Evolutionary conservation across 2,888 invertebrate genomes (phyloP).

Genomic region (Mycalesis mineus): DNA sequence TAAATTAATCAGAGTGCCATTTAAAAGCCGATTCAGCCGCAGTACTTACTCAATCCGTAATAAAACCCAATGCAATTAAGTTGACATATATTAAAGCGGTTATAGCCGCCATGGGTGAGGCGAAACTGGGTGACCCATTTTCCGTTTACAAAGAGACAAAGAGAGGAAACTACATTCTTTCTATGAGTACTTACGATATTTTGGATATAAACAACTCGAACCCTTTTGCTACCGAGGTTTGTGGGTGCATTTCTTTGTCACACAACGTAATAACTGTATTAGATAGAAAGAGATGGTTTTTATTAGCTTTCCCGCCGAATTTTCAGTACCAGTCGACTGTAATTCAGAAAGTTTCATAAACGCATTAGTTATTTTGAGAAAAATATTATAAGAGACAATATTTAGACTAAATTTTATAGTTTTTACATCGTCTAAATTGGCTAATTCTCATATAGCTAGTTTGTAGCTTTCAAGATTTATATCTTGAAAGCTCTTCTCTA

Average conservation of each 20-base stretch:
- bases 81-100: slow-evolving; percentile 46
- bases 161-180: slow-evolving; percentile 46
- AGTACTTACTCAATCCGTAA: slow-evolving; percentile 17
- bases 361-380: too few species aligned
- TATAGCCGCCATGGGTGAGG: slow-evolving; percentile 52
- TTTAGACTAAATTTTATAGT: too few species aligned
- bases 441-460: too few species aligned
- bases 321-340: too few species aligned
- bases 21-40: slow-evolving; percentile 4
- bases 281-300: slow-evolving; percentile 13
- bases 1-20: slow-evolving; percentile 6
- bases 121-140: slow-evolving; percentile 73
- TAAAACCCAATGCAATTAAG: slow-evolving; percentile 59
- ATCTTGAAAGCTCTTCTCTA: too few species aligned
- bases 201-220: slow-evolving; percentile 48
- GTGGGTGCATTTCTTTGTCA: slow-evolving; percentile 24
- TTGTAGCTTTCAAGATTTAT: too few species aligned
- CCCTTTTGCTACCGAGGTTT: slow-evolving; percentile 43
- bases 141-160: slow-evolving; percentile 47
- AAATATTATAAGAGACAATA: too few species aligned
- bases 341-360: too few species aligned
- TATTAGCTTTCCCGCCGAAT: too few species aligned
- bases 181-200: slow-evolving; percentile 49
- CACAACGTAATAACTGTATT: not conserved
- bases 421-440: too few species aligned